Conservation (phyloP, 2,797 vertebrate genomes). For the Xenentodon cancila region DNA sequence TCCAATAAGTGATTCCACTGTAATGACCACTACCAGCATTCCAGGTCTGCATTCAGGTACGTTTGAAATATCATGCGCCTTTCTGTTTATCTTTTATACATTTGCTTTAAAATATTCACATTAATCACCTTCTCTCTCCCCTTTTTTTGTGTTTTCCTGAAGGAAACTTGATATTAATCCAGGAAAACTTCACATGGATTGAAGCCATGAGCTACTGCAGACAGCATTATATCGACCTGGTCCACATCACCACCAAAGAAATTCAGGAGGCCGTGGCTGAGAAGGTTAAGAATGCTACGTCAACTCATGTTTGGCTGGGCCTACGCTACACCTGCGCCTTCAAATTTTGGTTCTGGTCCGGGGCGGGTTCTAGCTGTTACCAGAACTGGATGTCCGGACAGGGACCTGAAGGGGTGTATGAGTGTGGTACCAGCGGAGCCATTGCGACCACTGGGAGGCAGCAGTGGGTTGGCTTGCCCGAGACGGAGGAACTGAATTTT, state of each 20-base stretch:
- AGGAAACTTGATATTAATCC: constrained; percentile 67
- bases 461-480: constrained; percentile 68
- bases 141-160: constrained; percentile 24
- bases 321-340: constrained; percentile 71
- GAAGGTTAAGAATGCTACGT: constrained; percentile 51
- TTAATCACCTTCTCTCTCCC: background rate
- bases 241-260: constrained; percentile 53
- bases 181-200: constrained; percentile 71
- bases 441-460: constrained; percentile 75
- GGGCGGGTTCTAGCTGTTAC: constrained; percentile 56
- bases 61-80: background rate
- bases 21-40: constrained; percentile 15
- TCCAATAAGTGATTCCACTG: constrained; percentile 12
- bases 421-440: constrained; percentile 64
- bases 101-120: background rate
- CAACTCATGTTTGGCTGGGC: constrained; percentile 71
- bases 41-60: constrained; percentile 33
- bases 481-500: constrained; percentile 69
- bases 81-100: constrained; percentile 4
- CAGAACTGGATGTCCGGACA: constrained; percentile 73
- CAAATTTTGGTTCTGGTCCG: constrained; percentile 76
- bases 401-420: constrained; percentile 38
- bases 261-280: constrained; percentile 59
- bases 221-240: constrained; percentile 62
- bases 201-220: constrained; percentile 75